These are phyloP conservation scores for Macropus fuliginosus DNA, from an alignment of 2,797 vertebrate species.

Conservation along the genomic window DNA sequence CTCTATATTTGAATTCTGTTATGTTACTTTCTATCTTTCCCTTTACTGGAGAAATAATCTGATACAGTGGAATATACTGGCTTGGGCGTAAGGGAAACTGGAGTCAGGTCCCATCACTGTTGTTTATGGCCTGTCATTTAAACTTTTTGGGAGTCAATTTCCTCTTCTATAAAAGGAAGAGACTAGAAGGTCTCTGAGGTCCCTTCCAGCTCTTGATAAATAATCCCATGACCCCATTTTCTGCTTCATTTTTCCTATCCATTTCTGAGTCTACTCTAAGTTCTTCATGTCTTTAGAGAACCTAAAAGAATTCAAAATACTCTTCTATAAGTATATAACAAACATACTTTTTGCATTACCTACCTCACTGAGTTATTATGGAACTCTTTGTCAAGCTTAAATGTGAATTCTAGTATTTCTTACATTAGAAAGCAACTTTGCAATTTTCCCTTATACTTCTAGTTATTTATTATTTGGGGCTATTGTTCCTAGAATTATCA, in stretches of 20 bases:
- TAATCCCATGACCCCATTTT: not conserved
- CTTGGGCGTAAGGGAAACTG: not conserved
- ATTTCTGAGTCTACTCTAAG: not conserved
- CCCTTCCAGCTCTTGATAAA: not conserved
- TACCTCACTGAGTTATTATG: not conserved
- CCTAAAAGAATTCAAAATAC: not conserved
- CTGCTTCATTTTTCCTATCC: not conserved
- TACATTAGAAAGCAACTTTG: not conserved
- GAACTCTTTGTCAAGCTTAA: not conserved
- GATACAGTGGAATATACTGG: not conserved
- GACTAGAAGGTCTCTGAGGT: not conserved
- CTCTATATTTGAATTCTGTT: not conserved
- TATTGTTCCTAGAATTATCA: not conserved
- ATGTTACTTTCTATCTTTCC: not conserved
- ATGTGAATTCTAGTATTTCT: not conserved
- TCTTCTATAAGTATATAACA: not conserved
- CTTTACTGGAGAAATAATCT: not conserved
- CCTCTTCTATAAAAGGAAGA: not conserved
- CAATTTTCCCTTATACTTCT: not conserved
- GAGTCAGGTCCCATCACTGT: not conserved
- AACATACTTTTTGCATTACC: not conserved
- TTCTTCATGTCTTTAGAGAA: not conserved
- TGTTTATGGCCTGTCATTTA: not conserved
- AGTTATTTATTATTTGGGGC: not conserved
- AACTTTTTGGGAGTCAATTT: not conserved